A percentile compares a stretch with the other conserved stretches of the same genome.
Evolutionary conservation across 2,888 invertebrate genomes (phyloP).

Genomic region (Tuberolachnus salignus): DNA sequence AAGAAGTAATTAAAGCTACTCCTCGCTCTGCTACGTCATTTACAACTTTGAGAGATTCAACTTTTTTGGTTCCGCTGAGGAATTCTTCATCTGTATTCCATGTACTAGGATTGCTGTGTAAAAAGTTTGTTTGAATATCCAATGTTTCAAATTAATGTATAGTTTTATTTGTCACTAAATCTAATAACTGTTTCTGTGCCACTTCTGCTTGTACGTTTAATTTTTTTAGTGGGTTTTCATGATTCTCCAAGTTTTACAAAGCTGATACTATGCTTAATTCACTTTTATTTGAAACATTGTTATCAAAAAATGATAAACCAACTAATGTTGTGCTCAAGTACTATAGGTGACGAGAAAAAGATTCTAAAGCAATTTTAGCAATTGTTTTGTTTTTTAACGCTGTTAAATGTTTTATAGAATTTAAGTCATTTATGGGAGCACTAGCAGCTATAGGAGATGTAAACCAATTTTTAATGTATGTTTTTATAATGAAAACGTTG

Average conservation of each 20-base stretch:
- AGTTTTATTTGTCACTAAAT: slow-evolving; percentile 14
- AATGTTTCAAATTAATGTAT: neutral
- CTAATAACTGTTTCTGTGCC: neutral
- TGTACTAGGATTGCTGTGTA: slow-evolving; percentile 4
- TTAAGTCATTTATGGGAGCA: neutral
- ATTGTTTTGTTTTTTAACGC: neutral
- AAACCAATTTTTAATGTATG: neutral
- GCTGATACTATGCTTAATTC: slow-evolving; percentile 20
- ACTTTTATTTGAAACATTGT: slow-evolving; percentile 16
- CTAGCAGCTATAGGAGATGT: neutral
- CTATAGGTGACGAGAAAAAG: neutral
- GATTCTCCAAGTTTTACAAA: slow-evolving; percentile 3
- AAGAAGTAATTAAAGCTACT: neutral
- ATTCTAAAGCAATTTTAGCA: neutral
- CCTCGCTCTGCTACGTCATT: neutral
- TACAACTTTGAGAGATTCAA: neutral
- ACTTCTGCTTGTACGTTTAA: neutral
- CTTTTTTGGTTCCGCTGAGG: neutral
- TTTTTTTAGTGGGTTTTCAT: slow-evolving; percentile 2
- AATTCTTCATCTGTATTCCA: slow-evolving; percentile 10
- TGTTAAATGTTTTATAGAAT: neutral
- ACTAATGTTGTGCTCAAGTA: neutral
- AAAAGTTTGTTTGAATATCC: slow-evolving; percentile 27
- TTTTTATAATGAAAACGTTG: neutral
- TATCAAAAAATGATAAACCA: slow-evolving; percentile 20